A percentile compares a stretch with the other conserved stretches of the same genome.
Conservation (phyloP, 2,888 invertebrate genomes). For the Lepidonotus clava region DNA sequence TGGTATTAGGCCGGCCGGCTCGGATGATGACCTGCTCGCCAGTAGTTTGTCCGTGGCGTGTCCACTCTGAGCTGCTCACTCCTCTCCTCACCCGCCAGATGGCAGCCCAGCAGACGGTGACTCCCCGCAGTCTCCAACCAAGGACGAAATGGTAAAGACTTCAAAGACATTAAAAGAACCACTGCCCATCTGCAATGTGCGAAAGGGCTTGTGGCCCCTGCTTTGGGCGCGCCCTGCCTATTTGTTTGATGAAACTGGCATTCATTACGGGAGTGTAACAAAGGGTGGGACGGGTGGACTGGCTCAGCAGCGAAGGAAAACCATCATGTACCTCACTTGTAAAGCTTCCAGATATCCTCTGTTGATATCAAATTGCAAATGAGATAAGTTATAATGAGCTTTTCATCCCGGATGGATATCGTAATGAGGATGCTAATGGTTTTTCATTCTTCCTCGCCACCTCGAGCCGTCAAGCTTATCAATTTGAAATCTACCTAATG, state of each 20-base stretch:
- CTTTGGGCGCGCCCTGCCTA: neutral
- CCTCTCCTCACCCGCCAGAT: constrained; percentile 28
- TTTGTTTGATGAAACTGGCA: neutral
- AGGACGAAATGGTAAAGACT: no score
- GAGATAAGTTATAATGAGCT: constrained; percentile 46
- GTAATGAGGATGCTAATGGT: constrained; percentile 48
- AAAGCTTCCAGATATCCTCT: neutral
- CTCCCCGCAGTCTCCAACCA: constrained; percentile 11
- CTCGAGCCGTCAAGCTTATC: neutral
- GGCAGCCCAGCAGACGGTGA: neutral
- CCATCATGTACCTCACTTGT: neutral
- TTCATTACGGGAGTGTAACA: neutral
- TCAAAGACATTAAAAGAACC: constrained; percentile 22
- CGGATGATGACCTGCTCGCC: constrained; percentile 32
- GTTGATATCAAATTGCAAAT: constrained; percentile 28
- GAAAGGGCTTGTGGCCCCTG: no score
- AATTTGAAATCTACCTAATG: constrained; percentile 12
- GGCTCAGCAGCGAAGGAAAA: neutral
- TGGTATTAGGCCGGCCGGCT: constrained; percentile 32
- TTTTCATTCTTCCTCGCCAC: constrained; percentile 16
- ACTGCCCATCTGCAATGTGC: neutral
- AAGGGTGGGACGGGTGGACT: neutral
- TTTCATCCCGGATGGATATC: neutral
- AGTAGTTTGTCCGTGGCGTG: neutral
- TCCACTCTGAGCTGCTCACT: neutral